These are phyloP conservation scores for Hydrolagus affinis DNA, from an alignment of 2,113 vertebrate species.

Conservation along the genomic window DNA sequence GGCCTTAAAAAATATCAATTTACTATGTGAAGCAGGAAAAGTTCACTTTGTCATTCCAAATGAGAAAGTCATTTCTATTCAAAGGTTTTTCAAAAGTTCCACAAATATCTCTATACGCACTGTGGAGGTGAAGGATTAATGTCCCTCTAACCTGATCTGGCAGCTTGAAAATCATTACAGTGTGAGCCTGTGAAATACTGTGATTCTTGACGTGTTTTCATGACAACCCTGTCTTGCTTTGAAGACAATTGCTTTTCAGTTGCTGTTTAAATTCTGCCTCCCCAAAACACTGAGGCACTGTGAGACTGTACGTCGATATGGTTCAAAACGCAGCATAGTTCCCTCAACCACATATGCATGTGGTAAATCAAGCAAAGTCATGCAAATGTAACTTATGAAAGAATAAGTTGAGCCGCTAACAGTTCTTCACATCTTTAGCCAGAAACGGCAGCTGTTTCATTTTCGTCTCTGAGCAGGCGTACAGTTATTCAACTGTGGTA, in stretches of 20 bases:
- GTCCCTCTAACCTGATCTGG: constrained; percentile 34
- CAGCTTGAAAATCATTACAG: constrained; percentile 38
- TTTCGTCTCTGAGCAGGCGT: constrained; percentile 44
- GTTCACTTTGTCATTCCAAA: constrained; percentile 39
- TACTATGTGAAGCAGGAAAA: constrained; percentile 44
- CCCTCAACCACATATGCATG: constrained; percentile 40
- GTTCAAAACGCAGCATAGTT: constrained; percentile 3
- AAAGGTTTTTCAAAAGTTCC: constrained; percentile 47
- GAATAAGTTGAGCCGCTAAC: constrained; percentile 42
- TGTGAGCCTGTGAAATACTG: constrained; percentile 39
- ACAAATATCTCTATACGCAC: constrained; percentile 47
- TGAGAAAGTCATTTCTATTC: constrained; percentile 48
- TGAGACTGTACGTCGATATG: constrained; percentile 33
- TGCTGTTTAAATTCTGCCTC: constrained; percentile 37
- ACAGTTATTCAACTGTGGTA: constrained; percentile 48
- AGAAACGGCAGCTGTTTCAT: constrained; percentile 54
- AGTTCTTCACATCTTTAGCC: constrained; percentile 39
- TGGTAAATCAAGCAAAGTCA: constrained; percentile 44
- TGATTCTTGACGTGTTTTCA: constrained; percentile 36
- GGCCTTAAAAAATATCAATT: constrained; percentile 45
- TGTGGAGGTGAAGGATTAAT: constrained; percentile 45
- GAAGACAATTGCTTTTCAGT: constrained; percentile 35
- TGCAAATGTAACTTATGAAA: constrained; percentile 37
- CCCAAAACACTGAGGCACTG: constrained; percentile 34
- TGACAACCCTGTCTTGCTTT: constrained; percentile 39